A percentile compares a stretch with the other conserved stretches of the same genome.
These are phyloP conservation scores for Ophion costatus DNA, from an alignment of 2,888 invertebrate genomes.

Conservation along the genomic window DNA sequence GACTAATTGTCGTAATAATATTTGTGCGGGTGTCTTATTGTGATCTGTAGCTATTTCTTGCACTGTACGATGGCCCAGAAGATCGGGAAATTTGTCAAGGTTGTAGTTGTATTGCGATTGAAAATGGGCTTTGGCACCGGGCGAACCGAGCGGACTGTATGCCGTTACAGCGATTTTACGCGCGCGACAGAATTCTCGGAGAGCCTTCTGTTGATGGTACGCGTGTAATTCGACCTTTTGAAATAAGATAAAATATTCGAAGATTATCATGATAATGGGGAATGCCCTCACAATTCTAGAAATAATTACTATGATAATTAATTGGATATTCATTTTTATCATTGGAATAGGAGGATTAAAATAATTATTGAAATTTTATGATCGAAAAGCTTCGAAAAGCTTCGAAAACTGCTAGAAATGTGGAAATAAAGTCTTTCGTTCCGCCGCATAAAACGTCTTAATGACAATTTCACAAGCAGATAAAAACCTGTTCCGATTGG, in stretches of 20 bases:
- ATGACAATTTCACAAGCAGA: background rate
- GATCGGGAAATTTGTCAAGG: slow-evolving; percentile 84
- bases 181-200: slow-evolving; percentile 87
- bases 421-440: background rate
- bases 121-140: slow-evolving; percentile 86
- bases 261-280: background rate
- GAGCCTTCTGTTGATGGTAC: slow-evolving; percentile 89
- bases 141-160: slow-evolving; percentile 90
- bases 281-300: background rate
- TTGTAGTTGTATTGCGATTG: slow-evolving; percentile 80
- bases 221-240: slow-evolving; percentile 89
- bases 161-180: slow-evolving; percentile 88
- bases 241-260: slow-evolving; percentile 23
- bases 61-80: slow-evolving; percentile 87
- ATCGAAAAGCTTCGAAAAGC: background rate
- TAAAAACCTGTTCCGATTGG: background rate
- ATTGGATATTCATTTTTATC: background rate
- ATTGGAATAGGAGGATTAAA: no score
- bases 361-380: background rate
- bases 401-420: background rate
- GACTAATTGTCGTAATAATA: slow-evolving; percentile 88
- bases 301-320: background rate
- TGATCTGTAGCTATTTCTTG: slow-evolving; percentile 86
- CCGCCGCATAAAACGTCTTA: background rate
- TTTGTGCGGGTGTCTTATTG: slow-evolving; percentile 88